These are phyloP conservation scores for Callithrix jacchus DNA, from an alignment of 2,113 vertebrate genomes.

Conservation along the genomic window DNA sequence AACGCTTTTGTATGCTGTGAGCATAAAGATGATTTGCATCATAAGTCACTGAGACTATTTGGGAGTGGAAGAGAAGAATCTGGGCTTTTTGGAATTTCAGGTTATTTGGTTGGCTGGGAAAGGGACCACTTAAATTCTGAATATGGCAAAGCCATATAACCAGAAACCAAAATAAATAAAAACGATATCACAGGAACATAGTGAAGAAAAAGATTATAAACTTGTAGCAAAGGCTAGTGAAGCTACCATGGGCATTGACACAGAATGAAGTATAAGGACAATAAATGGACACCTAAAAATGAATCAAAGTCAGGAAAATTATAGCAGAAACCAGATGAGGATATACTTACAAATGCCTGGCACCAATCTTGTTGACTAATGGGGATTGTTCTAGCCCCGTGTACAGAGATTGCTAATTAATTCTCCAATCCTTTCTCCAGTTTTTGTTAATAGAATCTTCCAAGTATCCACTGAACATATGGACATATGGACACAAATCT, in stretches of 20 bases:
- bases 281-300: neutral
- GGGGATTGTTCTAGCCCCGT: neutral
- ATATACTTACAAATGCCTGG: neutral
- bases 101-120: neutral
- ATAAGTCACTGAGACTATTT: neutral
- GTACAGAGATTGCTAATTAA: neutral
- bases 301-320: neutral
- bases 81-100: neutral
- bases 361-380: neutral
- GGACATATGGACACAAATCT: neutral
- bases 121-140: neutral
- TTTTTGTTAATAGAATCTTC: neutral
- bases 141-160: neutral
- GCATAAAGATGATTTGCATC: conserved; percentile 39
- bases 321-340: neutral
- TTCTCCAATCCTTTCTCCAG: neutral
- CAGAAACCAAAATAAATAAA: neutral
- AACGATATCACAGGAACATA: neutral
- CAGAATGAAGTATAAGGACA: neutral
- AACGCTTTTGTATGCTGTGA: neutral
- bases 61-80: neutral
- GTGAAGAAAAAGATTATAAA: neutral
- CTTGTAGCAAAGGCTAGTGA: neutral
- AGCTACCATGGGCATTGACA: neutral
- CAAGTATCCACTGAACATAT: neutral